These are phyloP conservation scores for Acanthurus lineatus DNA, from an alignment of 2,797 vertebrate genomes.

Conservation along the genomic window DNA sequence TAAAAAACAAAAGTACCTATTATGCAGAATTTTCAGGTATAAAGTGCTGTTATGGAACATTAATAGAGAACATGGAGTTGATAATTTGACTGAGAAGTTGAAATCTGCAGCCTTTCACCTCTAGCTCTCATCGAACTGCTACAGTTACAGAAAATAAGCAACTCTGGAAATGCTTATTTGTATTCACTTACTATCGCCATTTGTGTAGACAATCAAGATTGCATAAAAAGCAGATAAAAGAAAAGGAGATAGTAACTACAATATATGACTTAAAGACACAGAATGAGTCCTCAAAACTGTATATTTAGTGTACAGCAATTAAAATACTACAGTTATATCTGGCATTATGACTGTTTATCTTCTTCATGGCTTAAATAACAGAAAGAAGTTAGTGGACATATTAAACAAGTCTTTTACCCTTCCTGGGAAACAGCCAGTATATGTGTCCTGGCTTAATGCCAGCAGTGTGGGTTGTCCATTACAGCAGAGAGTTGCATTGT, in stretches of 20 bases:
- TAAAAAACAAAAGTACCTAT: too few relatives aligned
- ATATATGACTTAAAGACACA: too few relatives aligned
- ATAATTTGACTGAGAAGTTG: too few relatives aligned
- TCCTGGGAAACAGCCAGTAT: slow-evolving; percentile 53
- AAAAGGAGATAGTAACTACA: neutral
- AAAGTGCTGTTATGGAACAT: too few relatives aligned
- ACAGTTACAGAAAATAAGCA: neutral
- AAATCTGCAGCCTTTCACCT: too few relatives aligned
- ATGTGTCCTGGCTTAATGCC: slow-evolving; percentile 49
- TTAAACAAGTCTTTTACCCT: slow-evolving; percentile 30
- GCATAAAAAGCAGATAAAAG: neutral
- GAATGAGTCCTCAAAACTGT: neutral
- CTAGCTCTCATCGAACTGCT: too few relatives aligned
- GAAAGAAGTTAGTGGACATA: neutral
- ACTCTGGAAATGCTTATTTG: neutral
- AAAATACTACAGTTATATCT: neutral
- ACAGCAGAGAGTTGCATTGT: slow-evolving; percentile 64
- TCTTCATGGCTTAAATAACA: slow-evolving; percentile 19
- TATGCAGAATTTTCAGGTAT: too few relatives aligned
- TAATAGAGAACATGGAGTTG: too few relatives aligned
- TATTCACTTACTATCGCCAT: neutral
- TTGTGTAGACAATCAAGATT: neutral
- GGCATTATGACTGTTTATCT: slow-evolving; percentile 16
- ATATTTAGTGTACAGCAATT: too few relatives aligned
- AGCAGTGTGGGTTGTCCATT: slow-evolving; percentile 57